Percentiles rank a stretch among this genome's conserved stretches.
These are phyloP conservation scores for Meloidogyne hapla DNA, from an alignment of 1,140 invertebrate genomes.

Conservation along the genomic window DNA sequence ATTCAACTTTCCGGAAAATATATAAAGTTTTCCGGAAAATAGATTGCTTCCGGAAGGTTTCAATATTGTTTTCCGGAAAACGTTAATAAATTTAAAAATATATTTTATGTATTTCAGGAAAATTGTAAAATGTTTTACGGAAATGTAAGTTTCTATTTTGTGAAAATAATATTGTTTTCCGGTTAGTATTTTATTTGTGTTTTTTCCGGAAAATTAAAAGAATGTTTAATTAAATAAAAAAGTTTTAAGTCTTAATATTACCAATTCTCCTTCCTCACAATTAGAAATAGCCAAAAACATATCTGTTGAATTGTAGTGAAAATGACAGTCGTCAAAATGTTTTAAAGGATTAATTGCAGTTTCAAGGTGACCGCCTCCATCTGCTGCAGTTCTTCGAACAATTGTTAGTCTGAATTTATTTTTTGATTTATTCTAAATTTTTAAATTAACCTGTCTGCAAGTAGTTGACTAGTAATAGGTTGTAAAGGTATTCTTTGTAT, in stretches of 20 bases:
- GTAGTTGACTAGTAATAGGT: conserved; percentile 48
- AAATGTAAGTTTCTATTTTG: not conserved
- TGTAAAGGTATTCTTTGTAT: conserved; percentile 40
- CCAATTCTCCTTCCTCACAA: conserved; percentile 56
- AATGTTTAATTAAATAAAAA: too few relatives aligned
- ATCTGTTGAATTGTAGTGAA: conserved; percentile 54
- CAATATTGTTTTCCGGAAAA: not conserved
- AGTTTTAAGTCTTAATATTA: conserved; percentile 3
- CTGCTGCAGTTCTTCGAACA: conserved; percentile 44
- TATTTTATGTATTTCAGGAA: not conserved
- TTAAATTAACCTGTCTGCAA: conserved; percentile 34
- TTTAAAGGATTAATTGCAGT: conserved; percentile 9
- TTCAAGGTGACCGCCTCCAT: conserved; percentile 46
- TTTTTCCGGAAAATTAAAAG: too few relatives aligned
- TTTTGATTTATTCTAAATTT: not conserved
- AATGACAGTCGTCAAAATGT: conserved; percentile 54
- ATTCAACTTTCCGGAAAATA: not conserved
- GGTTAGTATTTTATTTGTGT: too few relatives aligned
- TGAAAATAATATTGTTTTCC: not conserved
- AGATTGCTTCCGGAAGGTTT: not conserved
- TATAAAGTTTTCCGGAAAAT: not conserved
- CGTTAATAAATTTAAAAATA: not conserved
- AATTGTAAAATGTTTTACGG: conserved; percentile 5
- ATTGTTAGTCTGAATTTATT: conserved; percentile 41
- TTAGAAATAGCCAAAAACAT: conserved; percentile 57